These are phyloP conservation scores for Dorcus hopei DNA, from an alignment of 2,888 invertebrate species.

Conservation along the genomic window DNA sequence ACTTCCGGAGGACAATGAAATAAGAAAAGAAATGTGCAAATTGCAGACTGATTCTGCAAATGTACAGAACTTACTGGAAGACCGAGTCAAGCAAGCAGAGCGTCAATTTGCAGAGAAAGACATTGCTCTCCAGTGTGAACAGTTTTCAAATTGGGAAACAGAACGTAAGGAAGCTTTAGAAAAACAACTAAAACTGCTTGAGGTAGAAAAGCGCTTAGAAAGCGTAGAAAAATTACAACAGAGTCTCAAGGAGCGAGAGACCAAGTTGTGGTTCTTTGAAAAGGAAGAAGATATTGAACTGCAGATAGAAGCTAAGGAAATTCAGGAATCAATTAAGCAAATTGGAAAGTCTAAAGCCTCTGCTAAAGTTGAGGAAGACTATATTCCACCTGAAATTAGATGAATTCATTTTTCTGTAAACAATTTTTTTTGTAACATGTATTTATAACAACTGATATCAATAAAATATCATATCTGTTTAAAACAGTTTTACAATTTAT, in stretches of 20 bases:
- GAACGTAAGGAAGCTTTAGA: slow-evolving; percentile 57
- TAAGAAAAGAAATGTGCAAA: slow-evolving; percentile 26
- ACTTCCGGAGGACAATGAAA: slow-evolving; percentile 40
- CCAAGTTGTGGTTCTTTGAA: slow-evolving; percentile 76
- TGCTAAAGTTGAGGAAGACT: slow-evolving; percentile 57
- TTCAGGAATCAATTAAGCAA: slow-evolving; percentile 46
- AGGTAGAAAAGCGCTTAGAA: slow-evolving; percentile 49
- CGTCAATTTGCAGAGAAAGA: slow-evolving; percentile 57
- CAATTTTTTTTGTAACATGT: no score
- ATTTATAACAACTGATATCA: no score
- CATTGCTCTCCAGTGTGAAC: slow-evolving; percentile 57
- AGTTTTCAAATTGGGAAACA: slow-evolving; percentile 59
- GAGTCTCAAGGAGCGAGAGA: slow-evolving; percentile 59
- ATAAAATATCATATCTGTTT: no score
- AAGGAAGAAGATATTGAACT: slow-evolving; percentile 74
- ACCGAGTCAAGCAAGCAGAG: slow-evolving; percentile 55
- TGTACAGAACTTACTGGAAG: slow-evolving; percentile 53
- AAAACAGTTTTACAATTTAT: no score
- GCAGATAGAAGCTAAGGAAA: slow-evolving; percentile 60
- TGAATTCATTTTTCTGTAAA: background rate
- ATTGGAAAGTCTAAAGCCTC: slow-evolving; percentile 53
- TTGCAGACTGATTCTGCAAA: slow-evolving; percentile 27
- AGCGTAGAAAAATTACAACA: slow-evolving; percentile 61
- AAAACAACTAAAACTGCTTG: slow-evolving; percentile 56
- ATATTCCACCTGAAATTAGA: slow-evolving; percentile 68